A percentile compares a stretch with the other conserved stretches of the same genome.
Conservation (phyloP, 1,140 invertebrate genomes). For the Halesus radiatus region DNA sequence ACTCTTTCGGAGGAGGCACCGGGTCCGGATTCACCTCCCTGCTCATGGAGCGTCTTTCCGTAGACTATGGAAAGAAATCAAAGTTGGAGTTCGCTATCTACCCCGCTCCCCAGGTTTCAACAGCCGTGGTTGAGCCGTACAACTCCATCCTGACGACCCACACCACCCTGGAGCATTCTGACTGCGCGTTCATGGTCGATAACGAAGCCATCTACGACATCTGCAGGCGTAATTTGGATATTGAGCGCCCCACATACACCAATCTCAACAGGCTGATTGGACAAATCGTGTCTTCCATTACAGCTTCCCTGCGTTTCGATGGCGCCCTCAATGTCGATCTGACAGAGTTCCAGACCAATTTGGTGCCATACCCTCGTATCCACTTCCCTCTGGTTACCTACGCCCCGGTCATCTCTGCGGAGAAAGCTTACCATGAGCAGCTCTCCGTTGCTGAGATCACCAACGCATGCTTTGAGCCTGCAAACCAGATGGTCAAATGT, state of each 20-base stretch:
- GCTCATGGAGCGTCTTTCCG: constrained; percentile 88
- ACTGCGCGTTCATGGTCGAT: constrained; percentile 90
- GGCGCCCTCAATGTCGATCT: constrained; percentile 91
- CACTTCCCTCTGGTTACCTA: too few species aligned
- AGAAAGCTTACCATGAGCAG: too few species aligned
- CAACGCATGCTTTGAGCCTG: too few species aligned
- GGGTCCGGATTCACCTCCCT: constrained; percentile 90
- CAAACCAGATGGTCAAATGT: too few species aligned
- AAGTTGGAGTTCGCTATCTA: constrained; percentile 92
- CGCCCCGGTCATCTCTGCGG: too few species aligned
- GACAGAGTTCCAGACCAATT: constrained; percentile 91
- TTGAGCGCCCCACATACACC: constrained; percentile 86
- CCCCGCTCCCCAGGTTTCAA: constrained; percentile 86
- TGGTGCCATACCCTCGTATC: too few species aligned
- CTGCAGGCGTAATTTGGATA: constrained; percentile 88
- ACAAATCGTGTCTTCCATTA: constrained; percentile 90
- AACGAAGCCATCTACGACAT: constrained; percentile 94
- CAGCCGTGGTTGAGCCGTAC: constrained; percentile 92
- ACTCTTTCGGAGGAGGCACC: constrained; percentile 91
- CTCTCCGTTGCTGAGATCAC: too few species aligned
- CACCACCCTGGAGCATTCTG: constrained; percentile 87
- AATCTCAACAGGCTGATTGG: constrained; percentile 86
- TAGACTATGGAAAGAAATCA: constrained; percentile 91
- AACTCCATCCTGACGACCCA: constrained; percentile 87
- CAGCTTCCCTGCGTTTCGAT: constrained; percentile 90